A percentile compares a stretch with the other conserved stretches of the same genome.
Conservation (phyloP, 1,140 invertebrate genomes). For the Neomicropteryx cornuta region DNA sequence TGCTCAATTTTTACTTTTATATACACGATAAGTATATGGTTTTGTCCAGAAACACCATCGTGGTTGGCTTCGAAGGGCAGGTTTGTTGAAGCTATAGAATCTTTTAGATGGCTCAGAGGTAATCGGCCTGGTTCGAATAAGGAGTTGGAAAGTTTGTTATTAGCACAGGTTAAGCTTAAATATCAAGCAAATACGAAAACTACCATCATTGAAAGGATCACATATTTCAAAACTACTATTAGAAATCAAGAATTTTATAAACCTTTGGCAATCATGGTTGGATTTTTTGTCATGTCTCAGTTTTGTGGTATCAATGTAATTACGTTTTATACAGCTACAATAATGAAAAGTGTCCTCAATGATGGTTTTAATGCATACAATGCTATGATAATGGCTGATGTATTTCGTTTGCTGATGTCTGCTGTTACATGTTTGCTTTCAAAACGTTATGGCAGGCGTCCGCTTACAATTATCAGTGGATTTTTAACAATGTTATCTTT, state of each 20-base stretch:
- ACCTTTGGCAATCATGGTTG: conserved; percentile 44
- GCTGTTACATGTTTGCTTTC: conserved; percentile 43
- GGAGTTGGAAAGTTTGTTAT: conserved; percentile 38
- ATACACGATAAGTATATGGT: conserved; percentile 35
- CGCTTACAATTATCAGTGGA: conserved; percentile 44
- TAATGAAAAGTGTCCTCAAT: conserved; percentile 37
- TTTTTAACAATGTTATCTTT: conserved; percentile 40
- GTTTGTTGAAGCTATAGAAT: conserved; percentile 35
- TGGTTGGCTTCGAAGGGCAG: conserved; percentile 49
- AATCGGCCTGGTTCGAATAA: conserved; percentile 27
- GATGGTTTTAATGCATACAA: conserved; percentile 38
- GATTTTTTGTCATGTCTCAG: conserved; percentile 49
- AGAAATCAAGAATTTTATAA: conserved; percentile 42
- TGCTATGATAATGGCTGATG: conserved; percentile 54
- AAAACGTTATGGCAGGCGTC: conserved; percentile 43
- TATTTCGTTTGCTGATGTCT: conserved; percentile 50
- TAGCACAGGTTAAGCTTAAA: conserved; percentile 26
- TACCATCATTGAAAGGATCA: conserved; percentile 19
- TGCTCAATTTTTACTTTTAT: conserved; percentile 39
- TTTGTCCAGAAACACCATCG: conserved; percentile 59
- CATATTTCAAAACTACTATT: conserved; percentile 21
- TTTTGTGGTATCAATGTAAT: conserved; percentile 56
- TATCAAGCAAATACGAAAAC: conserved; percentile 22
- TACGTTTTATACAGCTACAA: conserved; percentile 53
- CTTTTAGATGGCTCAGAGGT: conserved; percentile 43